Conservation (phyloP, 2,888 invertebrate genomes). For the Dioctria linearis region DNA sequence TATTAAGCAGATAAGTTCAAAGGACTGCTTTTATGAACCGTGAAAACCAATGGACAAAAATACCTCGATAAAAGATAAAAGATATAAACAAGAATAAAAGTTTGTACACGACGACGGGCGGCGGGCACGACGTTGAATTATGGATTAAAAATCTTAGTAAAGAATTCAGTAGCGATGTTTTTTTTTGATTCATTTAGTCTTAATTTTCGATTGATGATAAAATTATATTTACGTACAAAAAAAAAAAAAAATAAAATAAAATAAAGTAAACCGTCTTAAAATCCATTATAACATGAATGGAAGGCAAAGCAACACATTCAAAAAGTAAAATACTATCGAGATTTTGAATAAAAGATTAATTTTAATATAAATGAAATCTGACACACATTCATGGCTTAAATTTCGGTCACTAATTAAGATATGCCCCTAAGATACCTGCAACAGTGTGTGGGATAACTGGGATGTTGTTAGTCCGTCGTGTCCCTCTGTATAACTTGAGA, state of each 20-base stretch:
- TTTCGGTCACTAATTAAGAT: slow-evolving; percentile 24
- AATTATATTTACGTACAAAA: too few species aligned
- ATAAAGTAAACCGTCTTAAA: neutral
- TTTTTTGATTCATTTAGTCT: neutral
- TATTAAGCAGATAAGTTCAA: neutral
- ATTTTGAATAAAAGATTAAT: slow-evolving; percentile 16
- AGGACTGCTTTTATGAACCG: neutral
- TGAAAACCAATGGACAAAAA: neutral
- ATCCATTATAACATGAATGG: neutral
- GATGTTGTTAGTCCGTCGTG: too few species aligned
- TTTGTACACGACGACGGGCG: too few species aligned
- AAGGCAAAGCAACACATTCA: neutral
- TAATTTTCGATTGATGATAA: neutral
- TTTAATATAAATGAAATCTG: slow-evolving; percentile 14
- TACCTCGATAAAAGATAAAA: too few species aligned
- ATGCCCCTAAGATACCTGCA: neutral
- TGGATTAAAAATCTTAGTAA: too few species aligned
- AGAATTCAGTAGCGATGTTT: too few species aligned
- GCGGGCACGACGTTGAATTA: too few species aligned
- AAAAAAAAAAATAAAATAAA: too few species aligned
- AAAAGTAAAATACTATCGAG: slow-evolving; percentile 10
- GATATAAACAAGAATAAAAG: too few species aligned
- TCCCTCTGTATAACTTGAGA: neutral
- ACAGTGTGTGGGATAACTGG: neutral
- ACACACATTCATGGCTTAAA: slow-evolving; percentile 15